These are phyloP conservation scores for Limnephilus marmoratus DNA, from an alignment of 2,888 invertebrate genomes.

Conservation along the genomic window DNA sequence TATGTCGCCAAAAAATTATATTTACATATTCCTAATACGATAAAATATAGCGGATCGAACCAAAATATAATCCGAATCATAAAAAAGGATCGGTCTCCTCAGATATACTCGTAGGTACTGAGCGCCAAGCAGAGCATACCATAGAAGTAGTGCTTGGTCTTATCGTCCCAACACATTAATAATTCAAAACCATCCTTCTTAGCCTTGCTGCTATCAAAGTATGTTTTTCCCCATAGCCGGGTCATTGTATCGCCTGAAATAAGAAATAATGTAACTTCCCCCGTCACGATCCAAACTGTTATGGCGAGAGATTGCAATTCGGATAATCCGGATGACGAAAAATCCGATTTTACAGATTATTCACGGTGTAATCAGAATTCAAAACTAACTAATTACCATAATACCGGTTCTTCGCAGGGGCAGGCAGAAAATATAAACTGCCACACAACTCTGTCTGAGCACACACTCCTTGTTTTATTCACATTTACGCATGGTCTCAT, in stretches of 20 bases:
- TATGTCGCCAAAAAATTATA: not conserved
- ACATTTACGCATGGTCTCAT: too few relatives aligned
- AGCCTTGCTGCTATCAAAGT: not conserved
- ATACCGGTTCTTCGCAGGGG: too few relatives aligned
- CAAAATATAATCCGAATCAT: not conserved
- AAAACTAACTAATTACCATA: too few relatives aligned
- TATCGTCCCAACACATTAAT: conserved; percentile 30
- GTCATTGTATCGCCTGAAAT: conserved; percentile 42
- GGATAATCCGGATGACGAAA: too few relatives aligned
- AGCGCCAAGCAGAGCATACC: not conserved
- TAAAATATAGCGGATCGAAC: not conserved
- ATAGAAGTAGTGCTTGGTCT: not conserved
- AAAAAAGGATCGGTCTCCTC: not conserved
- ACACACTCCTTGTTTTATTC: too few relatives aligned
- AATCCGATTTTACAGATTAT: too few relatives aligned
- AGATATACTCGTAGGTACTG: not conserved
- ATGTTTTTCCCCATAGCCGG: conserved; percentile 22
- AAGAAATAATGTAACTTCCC: conserved; percentile 48
- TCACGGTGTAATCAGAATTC: too few relatives aligned
- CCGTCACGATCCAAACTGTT: conserved; percentile 50
- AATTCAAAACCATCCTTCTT: conserved; percentile 24
- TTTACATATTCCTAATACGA: not conserved
- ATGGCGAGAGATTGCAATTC: not conserved
- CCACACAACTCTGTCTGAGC: too few relatives aligned
- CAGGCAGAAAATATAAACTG: too few relatives aligned